These are phyloP conservation scores for Oryctes rhinoceros DNA, from an alignment of 1,140 invertebrate species.

Conservation along the genomic window DNA sequence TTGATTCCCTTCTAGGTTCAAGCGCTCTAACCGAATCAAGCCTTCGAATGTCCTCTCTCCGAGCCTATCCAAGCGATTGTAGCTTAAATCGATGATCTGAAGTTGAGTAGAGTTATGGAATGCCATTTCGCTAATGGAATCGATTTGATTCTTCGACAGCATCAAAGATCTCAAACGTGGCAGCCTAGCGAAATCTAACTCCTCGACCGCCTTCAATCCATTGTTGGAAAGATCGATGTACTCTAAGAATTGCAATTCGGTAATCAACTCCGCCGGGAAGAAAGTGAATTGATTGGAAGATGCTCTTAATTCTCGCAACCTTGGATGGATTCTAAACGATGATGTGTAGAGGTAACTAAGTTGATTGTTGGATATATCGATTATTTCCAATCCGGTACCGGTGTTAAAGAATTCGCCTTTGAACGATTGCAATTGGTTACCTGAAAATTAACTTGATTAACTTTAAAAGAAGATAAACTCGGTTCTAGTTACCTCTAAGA, in stretches of 20 bases:
- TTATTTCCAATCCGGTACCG: constrained; percentile 73
- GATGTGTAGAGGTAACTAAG: constrained; percentile 81
- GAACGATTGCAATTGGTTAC: constrained; percentile 76
- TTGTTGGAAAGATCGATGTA: constrained; percentile 80
- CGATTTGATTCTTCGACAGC: constrained; percentile 78
- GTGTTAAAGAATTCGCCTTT: constrained; percentile 82
- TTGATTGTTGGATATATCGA: constrained; percentile 80
- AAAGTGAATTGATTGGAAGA: constrained; percentile 80
- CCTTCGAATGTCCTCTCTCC: constrained; percentile 85
- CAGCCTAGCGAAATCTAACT: constrained; percentile 84
- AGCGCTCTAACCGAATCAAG: constrained; percentile 74
- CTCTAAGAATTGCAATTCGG: constrained; percentile 76
- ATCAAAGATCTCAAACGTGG: constrained; percentile 74
- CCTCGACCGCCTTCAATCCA: constrained; percentile 77
- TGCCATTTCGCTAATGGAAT: constrained; percentile 82
- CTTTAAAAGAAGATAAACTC: not conserved
- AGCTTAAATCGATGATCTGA: constrained; percentile 76
- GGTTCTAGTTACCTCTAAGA: constrained; percentile 63
- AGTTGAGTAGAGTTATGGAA: constrained; percentile 91
- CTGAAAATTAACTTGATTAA: not conserved
- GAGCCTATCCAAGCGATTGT: constrained; percentile 78
- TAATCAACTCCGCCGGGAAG: constrained; percentile 83
- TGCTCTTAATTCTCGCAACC: constrained; percentile 73
- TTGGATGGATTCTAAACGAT: constrained; percentile 82
- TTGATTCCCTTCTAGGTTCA: constrained; percentile 80